Conservation (phyloP, 1,140 invertebrate species). For the Drosophila santomea region DNA sequence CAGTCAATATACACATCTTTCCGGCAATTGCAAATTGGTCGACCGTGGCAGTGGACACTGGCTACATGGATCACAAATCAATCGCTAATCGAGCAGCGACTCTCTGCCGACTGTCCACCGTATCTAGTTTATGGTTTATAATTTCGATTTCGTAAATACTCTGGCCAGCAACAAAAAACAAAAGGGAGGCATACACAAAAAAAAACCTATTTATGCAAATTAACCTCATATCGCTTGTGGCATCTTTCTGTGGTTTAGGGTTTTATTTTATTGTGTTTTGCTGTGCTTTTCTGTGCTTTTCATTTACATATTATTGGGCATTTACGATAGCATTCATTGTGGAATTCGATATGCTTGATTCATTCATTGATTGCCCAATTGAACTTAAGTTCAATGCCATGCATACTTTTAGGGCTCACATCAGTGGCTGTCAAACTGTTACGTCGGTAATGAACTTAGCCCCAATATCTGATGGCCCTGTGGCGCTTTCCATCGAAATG, state of each 20-base stretch:
- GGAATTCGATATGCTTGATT: conserved; percentile 24
- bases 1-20: conserved; percentile 53
- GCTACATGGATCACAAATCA: conserved; percentile 47
- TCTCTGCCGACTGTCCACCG: conserved; percentile 8
- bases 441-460: conserved; percentile 35
- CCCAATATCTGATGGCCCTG: conserved; percentile 3
- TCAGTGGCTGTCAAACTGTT: conserved; percentile 9
- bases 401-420: conserved; percentile 27
- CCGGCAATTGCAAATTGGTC: conserved; percentile 13
- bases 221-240: conserved; percentile 51
- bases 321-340: conserved; percentile 58
- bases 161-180: conserved; percentile 26
- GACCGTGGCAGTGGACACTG: conserved; percentile 28
- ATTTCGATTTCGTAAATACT: conserved; percentile 48
- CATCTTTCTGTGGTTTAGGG: conserved; percentile 36
- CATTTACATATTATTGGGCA: conserved; percentile 50
- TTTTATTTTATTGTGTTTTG: conserved; percentile 31
- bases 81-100: conserved; percentile 5
- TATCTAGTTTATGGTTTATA: conserved; percentile 36
- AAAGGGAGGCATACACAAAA: conserved; percentile 23
- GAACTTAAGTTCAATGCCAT: background rate
- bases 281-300: background rate
- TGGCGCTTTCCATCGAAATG: conserved; percentile 54
- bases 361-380: conserved; percentile 41
- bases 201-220: conserved; percentile 72